These are phyloP conservation scores for Mirounga angustirostris DNA, from an alignment of 2,113 vertebrate species.

Conservation along the genomic window DNA sequence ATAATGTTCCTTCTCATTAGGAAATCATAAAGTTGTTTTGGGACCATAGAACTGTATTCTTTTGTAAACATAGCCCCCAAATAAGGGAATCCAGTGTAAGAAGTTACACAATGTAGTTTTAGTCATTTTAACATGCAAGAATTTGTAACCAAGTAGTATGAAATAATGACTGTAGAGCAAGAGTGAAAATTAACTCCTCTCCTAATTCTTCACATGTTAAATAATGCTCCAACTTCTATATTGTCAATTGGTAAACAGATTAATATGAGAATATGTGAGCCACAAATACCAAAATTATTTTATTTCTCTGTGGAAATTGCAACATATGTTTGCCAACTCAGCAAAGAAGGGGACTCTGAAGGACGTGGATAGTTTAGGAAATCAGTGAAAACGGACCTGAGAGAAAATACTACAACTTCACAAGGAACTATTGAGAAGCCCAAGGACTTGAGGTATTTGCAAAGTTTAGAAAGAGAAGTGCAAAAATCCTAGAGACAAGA, in stretches of 20 bases:
- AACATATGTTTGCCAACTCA: constrained; percentile 38
- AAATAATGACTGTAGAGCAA: not conserved
- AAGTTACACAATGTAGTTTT: not conserved
- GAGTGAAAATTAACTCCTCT: constrained; percentile 18
- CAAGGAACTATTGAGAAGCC: not conserved
- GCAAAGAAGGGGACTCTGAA: constrained; percentile 43
- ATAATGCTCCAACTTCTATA: not conserved
- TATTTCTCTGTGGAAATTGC: constrained; percentile 46
- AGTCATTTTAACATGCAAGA: not conserved
- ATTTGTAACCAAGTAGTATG: constrained; percentile 5
- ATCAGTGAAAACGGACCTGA: constrained; percentile 19
- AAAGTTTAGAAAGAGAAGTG: constrained; percentile 53
- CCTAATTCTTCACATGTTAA: constrained; percentile 8
- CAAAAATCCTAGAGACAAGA: not conserved
- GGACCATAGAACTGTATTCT: not conserved
- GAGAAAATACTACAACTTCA: constrained; percentile 60
- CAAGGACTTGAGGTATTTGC: not conserved
- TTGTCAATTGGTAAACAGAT: not conserved
- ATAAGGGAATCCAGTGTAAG: not conserved
- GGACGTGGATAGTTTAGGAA: constrained; percentile 9
- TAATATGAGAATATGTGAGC: not conserved
- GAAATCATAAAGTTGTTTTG: constrained; percentile 38
- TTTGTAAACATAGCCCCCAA: not conserved
- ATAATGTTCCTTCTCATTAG: not conserved
- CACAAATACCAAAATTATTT: not conserved